phyloP scores from a whole-genome alignment of 2,113 vertebrate species.

The Strix uralensis region DNA sequence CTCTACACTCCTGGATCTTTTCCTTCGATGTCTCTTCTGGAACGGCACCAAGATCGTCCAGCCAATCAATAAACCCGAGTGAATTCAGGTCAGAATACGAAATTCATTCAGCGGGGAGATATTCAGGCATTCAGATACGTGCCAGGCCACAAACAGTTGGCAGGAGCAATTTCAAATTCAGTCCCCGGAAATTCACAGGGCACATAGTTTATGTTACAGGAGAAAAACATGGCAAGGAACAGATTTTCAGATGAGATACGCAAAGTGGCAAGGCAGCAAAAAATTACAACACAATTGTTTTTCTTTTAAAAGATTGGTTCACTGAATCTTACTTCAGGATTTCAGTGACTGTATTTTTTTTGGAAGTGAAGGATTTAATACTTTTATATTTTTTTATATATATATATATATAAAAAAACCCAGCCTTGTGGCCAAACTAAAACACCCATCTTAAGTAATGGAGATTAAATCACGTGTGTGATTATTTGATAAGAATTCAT shows the following conservation, averaged over 20 bases:
- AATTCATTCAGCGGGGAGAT: conserved; percentile 97
- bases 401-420: too few relatives aligned
- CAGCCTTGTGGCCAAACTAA: too few relatives aligned
- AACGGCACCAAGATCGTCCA: conserved; percentile 81
- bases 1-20: conserved; percentile 94
- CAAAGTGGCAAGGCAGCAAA: conserved; percentile 6
- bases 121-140: conserved; percentile 90
- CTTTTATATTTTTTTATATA: too few relatives aligned
- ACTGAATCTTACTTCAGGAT: too few relatives aligned
- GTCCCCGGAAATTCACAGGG: conserved; percentile 97
- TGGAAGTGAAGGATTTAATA: too few relatives aligned
- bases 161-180: conserved; percentile 99
- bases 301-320: too few relatives aligned
- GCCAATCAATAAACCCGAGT: conserved; percentile 85
- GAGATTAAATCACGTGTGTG: too few relatives aligned
- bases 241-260: conserved; percentile 91
- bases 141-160: conserved; percentile 90
- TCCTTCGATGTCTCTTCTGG: conserved; percentile 91
- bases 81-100: conserved; percentile 95
- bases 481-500: too few relatives aligned
- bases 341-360: too few relatives aligned
- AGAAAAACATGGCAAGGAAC: conserved; percentile 99
- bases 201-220: conserved; percentile 99
- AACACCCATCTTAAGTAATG: too few relatives aligned
- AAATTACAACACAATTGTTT: conserved; percentile 66